Evolutionary conservation across 1,140 invertebrate genomes (phyloP).

Genomic region (Caerostris darwini): DNA sequence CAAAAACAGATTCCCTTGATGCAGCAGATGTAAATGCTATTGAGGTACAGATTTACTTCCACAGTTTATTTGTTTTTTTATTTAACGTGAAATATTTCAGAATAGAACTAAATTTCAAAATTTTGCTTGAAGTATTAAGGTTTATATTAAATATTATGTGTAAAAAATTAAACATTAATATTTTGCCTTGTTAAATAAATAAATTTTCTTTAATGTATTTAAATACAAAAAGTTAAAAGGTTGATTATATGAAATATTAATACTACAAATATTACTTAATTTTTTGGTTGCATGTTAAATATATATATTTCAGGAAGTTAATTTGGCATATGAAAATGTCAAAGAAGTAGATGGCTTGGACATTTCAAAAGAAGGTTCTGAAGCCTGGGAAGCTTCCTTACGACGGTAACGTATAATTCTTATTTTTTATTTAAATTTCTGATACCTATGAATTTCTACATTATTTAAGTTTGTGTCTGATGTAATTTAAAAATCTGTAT

Average conservation of each 20-base stretch:
- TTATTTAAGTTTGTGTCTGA: no score
- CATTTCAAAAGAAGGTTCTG: slow-evolving; percentile 96
- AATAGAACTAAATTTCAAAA: no score
- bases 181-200: no score
- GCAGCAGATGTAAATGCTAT: slow-evolving; percentile 96
- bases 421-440: neutral
- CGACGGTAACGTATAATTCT: slow-evolving; percentile 83
- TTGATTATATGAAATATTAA: no score
- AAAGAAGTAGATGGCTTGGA: slow-evolving; percentile 99
- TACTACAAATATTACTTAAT: neutral
- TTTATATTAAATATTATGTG: neutral
- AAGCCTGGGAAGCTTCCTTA: slow-evolving; percentile 98
- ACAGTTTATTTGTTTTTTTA: no score
- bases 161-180: slow-evolving; percentile 45
- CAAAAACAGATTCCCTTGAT: slow-evolving; percentile 85
- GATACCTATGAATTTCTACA: neutral
- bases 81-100: no score
- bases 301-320: slow-evolving; percentile 87
- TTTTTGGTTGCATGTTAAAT: neutral
- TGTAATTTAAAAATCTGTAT: no score
- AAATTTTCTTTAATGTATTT: no score
- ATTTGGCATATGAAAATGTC: slow-evolving; percentile 98
- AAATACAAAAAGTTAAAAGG: no score
- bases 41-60: slow-evolving; percentile 83
- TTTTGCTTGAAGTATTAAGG: no score